A percentile compares a stretch with the other conserved stretches of the same genome.
phyloP scores from a whole-genome alignment of 2,888 invertebrate species.

The Campopleginae sp. region DNA sequence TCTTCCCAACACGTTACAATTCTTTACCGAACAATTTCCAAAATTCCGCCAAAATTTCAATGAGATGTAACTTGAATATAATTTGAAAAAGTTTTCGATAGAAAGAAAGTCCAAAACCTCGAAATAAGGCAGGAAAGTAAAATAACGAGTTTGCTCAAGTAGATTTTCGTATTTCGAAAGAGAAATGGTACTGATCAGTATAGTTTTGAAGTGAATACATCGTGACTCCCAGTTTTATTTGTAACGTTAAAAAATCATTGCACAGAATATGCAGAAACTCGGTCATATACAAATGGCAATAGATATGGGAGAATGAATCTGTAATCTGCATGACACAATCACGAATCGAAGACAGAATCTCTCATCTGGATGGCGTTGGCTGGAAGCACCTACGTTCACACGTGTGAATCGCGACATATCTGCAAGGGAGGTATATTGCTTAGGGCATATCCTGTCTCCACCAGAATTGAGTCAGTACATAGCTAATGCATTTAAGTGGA shows the following conservation, averaged over 20 bases:
- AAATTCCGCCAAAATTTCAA: constrained; percentile 76
- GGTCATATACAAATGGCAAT: not conserved
- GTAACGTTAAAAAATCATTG: not conserved
- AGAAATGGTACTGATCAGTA: not conserved
- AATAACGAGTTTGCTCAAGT: not conserved
- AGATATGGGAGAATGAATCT: constrained; percentile 20
- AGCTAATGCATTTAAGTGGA: constrained; percentile 44
- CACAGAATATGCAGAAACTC: not conserved
- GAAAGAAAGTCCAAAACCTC: constrained; percentile 24
- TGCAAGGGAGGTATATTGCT: constrained; percentile 34
- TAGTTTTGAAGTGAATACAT: not conserved
- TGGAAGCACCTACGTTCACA: constrained; percentile 26
- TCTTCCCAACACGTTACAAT: no score
- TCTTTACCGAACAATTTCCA: no score
- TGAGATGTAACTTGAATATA: constrained; percentile 74
- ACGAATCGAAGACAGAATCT: constrained; percentile 59
- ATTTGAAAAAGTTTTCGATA: not conserved
- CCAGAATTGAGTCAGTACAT: constrained; percentile 29
- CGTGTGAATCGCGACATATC: constrained; percentile 16
- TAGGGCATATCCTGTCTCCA: constrained; percentile 49
- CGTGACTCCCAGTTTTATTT: constrained; percentile 2
- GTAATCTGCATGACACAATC: constrained; percentile 51
- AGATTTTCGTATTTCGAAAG: not conserved
- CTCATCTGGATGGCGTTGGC: constrained; percentile 53
- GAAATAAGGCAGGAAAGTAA: constrained; percentile 16